These are phyloP conservation scores for Xiphophorus maculatus DNA, from an alignment of 2,113 vertebrate species.

Conservation along the genomic window DNA sequence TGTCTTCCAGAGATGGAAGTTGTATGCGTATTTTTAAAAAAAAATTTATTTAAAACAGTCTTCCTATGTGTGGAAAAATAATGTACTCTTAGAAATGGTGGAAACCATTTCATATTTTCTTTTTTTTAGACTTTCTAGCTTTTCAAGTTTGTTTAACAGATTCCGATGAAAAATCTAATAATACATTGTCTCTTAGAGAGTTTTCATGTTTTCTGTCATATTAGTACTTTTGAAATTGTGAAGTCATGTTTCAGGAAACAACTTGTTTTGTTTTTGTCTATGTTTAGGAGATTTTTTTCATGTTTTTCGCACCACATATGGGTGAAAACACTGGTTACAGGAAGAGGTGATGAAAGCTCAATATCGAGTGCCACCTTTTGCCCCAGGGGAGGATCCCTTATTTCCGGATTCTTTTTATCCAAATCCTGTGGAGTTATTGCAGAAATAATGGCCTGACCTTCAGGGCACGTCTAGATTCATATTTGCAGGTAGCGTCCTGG, in stretches of 20 bases:
- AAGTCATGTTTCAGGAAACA: neutral
- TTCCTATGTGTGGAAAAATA: too few relatives aligned
- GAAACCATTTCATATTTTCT: too few relatives aligned
- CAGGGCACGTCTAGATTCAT: slow-evolving; percentile 57
- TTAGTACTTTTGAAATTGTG: slow-evolving; percentile 2
- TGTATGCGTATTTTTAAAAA: too few relatives aligned
- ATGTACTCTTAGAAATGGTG: too few relatives aligned
- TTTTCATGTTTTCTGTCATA: neutral
- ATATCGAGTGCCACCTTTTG: slow-evolving; percentile 6
- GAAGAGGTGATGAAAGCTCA: slow-evolving; percentile 4
- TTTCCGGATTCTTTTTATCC: slow-evolving; percentile 35
- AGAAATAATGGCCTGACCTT: slow-evolving; percentile 52
- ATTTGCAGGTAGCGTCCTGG: slow-evolving; percentile 37
- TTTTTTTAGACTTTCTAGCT: neutral
- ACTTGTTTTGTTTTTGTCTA: neutral
- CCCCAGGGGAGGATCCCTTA: slow-evolving; percentile 11
- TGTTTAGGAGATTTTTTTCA: neutral
- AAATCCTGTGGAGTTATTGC: slow-evolving; percentile 45
- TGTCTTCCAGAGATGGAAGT: too few relatives aligned
- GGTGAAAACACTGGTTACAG: slow-evolving; percentile 6
- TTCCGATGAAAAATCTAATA: neutral
- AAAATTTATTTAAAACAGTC: too few relatives aligned
- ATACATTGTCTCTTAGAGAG: neutral
- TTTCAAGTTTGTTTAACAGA: neutral
- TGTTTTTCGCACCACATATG: neutral